These are phyloP conservation scores for Rhabdomys pumilio DNA, from an alignment of 2,797 vertebrate genomes.

Conservation along the genomic window DNA sequence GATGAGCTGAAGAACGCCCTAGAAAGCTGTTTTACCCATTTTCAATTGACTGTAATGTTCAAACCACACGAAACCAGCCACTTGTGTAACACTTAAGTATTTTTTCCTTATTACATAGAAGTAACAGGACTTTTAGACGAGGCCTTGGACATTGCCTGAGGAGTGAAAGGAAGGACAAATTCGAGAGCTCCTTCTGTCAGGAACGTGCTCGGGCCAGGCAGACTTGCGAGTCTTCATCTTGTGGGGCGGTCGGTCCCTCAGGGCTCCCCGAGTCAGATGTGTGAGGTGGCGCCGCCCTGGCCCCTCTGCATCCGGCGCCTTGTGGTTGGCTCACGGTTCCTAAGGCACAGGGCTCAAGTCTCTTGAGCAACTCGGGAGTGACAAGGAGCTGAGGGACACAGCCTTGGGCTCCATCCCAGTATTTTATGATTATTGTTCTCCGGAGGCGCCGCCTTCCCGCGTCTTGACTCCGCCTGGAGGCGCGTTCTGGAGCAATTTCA, in stretches of 20 bases:
- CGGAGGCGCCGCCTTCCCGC: fast-evolving
- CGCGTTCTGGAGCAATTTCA: neutral
- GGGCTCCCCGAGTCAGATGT: neutral
- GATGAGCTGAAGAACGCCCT: neutral
- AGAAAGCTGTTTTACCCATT: neutral
- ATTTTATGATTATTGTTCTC: neutral
- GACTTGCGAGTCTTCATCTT: neutral
- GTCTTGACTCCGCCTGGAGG: neutral
- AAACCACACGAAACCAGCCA: neutral
- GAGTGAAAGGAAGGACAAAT: neutral
- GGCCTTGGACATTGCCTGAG: neutral
- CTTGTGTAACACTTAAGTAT: neutral
- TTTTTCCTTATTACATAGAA: neutral
- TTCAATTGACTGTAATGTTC: neutral
- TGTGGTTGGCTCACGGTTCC: neutral
- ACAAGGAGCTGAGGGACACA: neutral
- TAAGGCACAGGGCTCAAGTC: neutral
- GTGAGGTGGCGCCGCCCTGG: neutral
- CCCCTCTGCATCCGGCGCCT: neutral
- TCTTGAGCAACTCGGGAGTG: neutral
- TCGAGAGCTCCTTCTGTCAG: neutral
- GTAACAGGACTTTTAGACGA: neutral
- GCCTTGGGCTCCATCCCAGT: fast-evolving
- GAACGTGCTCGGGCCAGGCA: neutral
- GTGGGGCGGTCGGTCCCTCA: neutral